phyloP scores from a whole-genome alignment of 2,888 invertebrate species.

The Anoplius nigerrimus region DNA sequence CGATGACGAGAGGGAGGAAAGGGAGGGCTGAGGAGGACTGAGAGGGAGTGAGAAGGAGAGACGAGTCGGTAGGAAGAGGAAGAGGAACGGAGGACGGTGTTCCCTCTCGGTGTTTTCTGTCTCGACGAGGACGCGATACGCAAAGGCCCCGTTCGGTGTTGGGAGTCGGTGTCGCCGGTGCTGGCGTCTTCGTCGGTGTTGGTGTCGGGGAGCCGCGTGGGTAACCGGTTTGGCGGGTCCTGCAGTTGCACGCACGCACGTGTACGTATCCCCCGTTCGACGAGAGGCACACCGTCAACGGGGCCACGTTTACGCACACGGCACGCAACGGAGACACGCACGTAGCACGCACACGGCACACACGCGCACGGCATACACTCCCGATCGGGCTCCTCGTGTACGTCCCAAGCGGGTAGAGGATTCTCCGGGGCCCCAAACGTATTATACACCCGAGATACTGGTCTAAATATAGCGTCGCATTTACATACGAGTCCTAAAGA shows the following conservation, averaged over 20 bases:
- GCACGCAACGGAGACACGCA: constrained; percentile 23
- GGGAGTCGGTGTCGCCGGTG: constrained; percentile 61
- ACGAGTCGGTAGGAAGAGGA: constrained; percentile 23
- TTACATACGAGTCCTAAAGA: constrained; percentile 74
- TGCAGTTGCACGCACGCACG: constrained; percentile 66
- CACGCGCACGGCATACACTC: constrained; percentile 13
- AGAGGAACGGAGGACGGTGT: constrained; percentile 58
- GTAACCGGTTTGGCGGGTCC: constrained; percentile 74
- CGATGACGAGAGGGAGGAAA: constrained; percentile 20
- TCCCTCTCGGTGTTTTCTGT: constrained; percentile 55
- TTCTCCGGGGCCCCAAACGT: constrained; percentile 54
- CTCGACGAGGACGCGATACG: constrained; percentile 48
- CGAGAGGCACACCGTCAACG: too few relatives aligned
- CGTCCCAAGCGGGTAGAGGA: constrained; percentile 44
- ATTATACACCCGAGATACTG: constrained; percentile 68
- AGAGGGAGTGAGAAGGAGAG: constrained; percentile 12
- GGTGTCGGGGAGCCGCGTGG: constrained; percentile 68
- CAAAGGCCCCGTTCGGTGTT: constrained; percentile 57
- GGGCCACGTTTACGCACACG: constrained; percentile 43
- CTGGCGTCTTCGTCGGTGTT: constrained; percentile 46
- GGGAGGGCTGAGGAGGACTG: constrained; percentile 17
- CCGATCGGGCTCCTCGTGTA: too few relatives aligned
- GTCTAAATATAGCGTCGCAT: constrained; percentile 74
- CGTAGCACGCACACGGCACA: constrained; percentile 21
- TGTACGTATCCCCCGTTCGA: constrained; percentile 57